A percentile compares a stretch with the other conserved stretches of the same genome.
phyloP scores from a whole-genome alignment of 2,113 vertebrate genomes.

The Pollachius pollachius region DNA sequence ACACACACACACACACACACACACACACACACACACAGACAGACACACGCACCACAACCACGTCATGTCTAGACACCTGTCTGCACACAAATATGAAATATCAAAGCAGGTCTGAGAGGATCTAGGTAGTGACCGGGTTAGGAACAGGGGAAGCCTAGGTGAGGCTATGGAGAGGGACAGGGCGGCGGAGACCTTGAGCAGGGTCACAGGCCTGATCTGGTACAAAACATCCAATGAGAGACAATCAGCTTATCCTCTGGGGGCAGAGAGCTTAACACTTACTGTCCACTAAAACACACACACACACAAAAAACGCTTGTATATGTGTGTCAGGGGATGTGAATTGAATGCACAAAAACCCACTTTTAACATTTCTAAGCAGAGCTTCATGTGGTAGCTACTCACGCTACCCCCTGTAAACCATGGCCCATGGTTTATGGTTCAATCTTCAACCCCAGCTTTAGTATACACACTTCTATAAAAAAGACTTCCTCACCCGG shows the following conservation, averaged over 20 bases:
- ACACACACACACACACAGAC: not conserved
- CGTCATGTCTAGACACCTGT: not conserved
- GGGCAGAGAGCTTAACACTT: constrained; percentile 4
- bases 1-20: not conserved
- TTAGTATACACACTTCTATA: too few species aligned
- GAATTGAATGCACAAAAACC: too few species aligned
- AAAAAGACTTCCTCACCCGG: too few species aligned
- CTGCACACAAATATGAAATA: constrained; percentile 8
- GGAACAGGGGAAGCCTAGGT: constrained; percentile 15
- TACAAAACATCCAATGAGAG: constrained; percentile 35
- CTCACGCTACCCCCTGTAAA: too few species aligned
- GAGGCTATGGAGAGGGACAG: constrained; percentile 14
- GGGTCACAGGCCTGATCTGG: constrained; percentile 37
- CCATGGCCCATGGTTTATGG: too few species aligned
- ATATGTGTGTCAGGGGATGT: not conserved
- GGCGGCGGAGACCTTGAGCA: constrained; percentile 39
- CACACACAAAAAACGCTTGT: not conserved
- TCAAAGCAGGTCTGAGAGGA: constrained; percentile 5
- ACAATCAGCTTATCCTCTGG: constrained; percentile 38
- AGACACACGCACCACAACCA: too few species aligned
- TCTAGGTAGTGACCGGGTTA: not conserved
- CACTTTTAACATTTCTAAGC: too few species aligned
- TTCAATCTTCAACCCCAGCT: too few species aligned
- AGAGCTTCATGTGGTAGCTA: too few species aligned
- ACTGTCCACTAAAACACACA: constrained; percentile 1